Conservation (phyloP, 2,888 invertebrate species). For the Drosophila trichaetosa region DNA sequence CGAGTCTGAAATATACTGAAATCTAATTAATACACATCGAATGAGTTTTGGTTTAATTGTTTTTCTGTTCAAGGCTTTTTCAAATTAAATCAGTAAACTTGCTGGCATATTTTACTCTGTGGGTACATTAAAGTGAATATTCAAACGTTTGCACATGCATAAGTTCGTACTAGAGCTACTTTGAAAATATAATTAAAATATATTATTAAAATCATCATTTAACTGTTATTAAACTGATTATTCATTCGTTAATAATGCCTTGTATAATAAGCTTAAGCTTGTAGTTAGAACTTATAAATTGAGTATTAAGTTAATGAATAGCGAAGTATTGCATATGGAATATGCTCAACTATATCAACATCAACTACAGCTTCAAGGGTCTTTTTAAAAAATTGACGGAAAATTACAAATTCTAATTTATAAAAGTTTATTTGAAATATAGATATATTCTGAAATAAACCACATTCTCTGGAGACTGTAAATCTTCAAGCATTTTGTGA, state of each 20-base stretch:
- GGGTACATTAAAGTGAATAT: neutral
- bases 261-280: neutral
- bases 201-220: neutral
- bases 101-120: neutral
- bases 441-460: neutral
- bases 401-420: neutral
- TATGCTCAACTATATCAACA: too few species aligned
- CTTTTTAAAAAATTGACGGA: neutral
- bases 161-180: neutral
- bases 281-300: neutral
- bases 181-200: neutral
- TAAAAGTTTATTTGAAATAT: neutral
- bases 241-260: neutral
- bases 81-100: slow-evolving; percentile 1
- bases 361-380: neutral
- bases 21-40: neutral
- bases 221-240: neutral
- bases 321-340: neutral
- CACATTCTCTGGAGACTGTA: neutral
- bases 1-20: neutral
- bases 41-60: neutral
- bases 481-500: neutral
- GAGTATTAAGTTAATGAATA: neutral
- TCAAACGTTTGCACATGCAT: neutral
- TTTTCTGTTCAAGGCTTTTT: neutral